Evolutionary conservation across 2,888 invertebrate species (phyloP), one percentile per base, ranked within the genome.

Genomic region (Entomobrya multifasciata): DNA sequence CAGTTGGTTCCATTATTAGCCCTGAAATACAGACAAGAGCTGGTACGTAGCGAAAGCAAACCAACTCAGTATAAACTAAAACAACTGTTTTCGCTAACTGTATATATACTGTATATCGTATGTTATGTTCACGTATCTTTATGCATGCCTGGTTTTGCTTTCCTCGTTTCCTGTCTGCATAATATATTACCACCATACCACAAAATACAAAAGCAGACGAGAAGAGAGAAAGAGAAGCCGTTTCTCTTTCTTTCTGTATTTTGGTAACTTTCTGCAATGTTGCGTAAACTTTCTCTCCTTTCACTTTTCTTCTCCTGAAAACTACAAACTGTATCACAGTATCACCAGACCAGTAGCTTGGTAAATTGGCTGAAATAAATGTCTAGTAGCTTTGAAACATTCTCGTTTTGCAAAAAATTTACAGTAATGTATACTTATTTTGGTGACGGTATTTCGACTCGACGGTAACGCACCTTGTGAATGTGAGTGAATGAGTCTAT

Each of bases 21-120:
- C 95, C 96, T 91, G 96, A 96, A 92, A 96, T 97, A 91, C 96
- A 96, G 92, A 95, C 97, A 86, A 95, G 96, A 93, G 97, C 97
- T 92, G 97, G 98, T 98, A 93, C 94, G 94, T 74, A 47, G 25
- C n/a, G 15, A 15, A 10, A 67, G 65, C 20, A 17, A 70, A 47
- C 25, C 30, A 62, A 15, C 27, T 17, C 17, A 36, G 10, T 27
- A 17, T 10, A n/a, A n/a, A n/a, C n/a, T n/a, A n/a, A n/a, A n/a
- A n/a, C n/a, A n/a, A n/a, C n/a, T n/a, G 36, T 17, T 41, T 65
- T 30, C 17, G 41, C 41, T 65, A n/a, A 6, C 36, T n/a, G n/a
- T 55, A 4, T 52, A 52, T n/a, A 8, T 52, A 15, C n/a, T 52
- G n/a, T n/a, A n/a, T n/a, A n/a, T n/a, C n/a, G 52, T 52, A 4